Base-by-base conservation (phyloP, 1,140 invertebrate genomes). In the Goniozus legneri region DNA sequence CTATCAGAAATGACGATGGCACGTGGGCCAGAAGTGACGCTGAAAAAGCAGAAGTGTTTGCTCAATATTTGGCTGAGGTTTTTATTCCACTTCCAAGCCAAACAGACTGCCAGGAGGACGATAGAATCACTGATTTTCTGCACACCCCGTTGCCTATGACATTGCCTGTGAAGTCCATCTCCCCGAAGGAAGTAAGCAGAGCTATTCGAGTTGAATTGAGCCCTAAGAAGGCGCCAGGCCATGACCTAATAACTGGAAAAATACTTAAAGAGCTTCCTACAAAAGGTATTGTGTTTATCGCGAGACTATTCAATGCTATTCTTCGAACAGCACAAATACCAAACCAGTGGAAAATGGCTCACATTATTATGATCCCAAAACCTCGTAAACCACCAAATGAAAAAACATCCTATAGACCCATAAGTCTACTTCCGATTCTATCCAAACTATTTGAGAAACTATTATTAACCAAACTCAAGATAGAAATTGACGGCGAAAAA, bases 391-490 rank as follows among this genome's bases (percentile, higher is more conserved):
- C 52, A 8, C 37, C 39, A 39, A 43, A 64, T 12, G 34, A 54
- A 19, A 36, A 46, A 10, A 45, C 44, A 18, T 64, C 59, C 1
- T 66, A 73, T 38, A 56, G 64, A 27, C 61, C 64, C 3, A 73
- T 73, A 2, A 63, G 47, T 18, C 50, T 73, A 2, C 21, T 72
- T 6, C 55, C 64, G 8, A 50, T 59, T 7, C 18, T 64, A 2
- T 61, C 54, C 6, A 69, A 73, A 54, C 3, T 66, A 6, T 60
- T 67, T 37, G 62, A 71, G 42, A 65, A 56, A 39, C 24, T 67
- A 4, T 12, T 71, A 12, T 34, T 65, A 7, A 58, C 52, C 38
- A 56, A 60, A 40, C 40, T 69, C 10, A 37, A 41, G 33, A 39
- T 32, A 44, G 50, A 50, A 35, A 24, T 62, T 7, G 32, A 60